Evolutionary conservation across 2,797 vertebrate genomes (phyloP), one percentile per base, ranked within the genome.

Genomic region (Peromyscus nudipes): DNA sequence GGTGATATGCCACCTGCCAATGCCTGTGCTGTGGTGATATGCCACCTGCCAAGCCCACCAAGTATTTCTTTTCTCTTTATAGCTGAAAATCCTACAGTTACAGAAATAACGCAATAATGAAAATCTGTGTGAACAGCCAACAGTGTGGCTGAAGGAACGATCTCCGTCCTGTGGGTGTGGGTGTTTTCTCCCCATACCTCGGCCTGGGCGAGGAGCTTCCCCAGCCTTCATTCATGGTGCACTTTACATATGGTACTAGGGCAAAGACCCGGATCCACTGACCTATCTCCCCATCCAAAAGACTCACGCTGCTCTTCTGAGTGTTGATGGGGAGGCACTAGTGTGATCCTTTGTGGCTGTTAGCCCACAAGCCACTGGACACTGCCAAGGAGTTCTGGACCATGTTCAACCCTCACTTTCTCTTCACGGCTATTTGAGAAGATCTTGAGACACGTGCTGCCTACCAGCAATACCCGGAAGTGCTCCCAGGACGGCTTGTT

Each of bases 191-290:
- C 89, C 76, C 49, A 0, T 14, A 37, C 89, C 93, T 96, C 49
- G 0, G 83, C 84, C 86, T 73, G 27, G 7, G 8, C 67, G 14
- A 96, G 97, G 96, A 97, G 93, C 97, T 95, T 93, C 86, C 79
- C 75, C 67, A 96, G 98, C 98, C 97, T 98, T 96, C 96, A 89
- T 95, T 94, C 96, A 62, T 67, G 94, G 97, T 98, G 98, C 98
- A 98, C 98, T 98, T 98, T 98, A 99, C 96, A 97, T 98, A 97
- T 97, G 98, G 98, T 99, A 99, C 99, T 98, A 94, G 96, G 97
- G 94, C 95, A 97, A 93, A 92, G 96, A 98, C 96, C 91, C 90
- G 98, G 76, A 89, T 80, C 97, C 98, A 92, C 87, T 96, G 80
- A 80, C 29, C 91, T 37, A 9, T 60, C 83, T 97, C 83, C 83